Base-by-base conservation (phyloP, 2,797 vertebrate species). In the Sciurus carolinensis region DNA sequence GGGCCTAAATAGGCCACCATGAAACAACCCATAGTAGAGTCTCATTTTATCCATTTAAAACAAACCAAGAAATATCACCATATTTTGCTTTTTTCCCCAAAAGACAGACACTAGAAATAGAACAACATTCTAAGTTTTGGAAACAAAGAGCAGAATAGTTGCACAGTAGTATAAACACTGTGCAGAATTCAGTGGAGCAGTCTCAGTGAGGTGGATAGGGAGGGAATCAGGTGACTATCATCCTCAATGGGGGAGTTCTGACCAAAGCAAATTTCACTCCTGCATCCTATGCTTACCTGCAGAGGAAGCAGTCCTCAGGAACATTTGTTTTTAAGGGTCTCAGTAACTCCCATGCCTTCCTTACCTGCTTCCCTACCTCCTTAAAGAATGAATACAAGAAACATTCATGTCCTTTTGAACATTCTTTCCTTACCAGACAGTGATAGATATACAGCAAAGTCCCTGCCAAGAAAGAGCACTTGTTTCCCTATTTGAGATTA, bases 111-210 rank as follows among this genome's bases (percentile, higher is more conserved):
- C 13, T 90, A 18, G 57, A 62, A 86, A 79, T 66, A 85, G 2
- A 52, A 42, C 33, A 69, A 71, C 90, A 66, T 87, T 83, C 67
- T 95, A 57, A 64, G 33, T 91, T 95, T n/a, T 86, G 20, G 30
- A 87, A 69, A 18, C 3, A 81, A 84, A 64, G 73, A 86, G 26
- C 75, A 83, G 3, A 66, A 42, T 36, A 13, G 24, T 42, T 26
- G 47, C 36, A n/a, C 0, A 4, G 5, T n/a, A 73, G 42, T 10
- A 8, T 50, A 26, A 87, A 22, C 7, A 6, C 2, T 57, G 30
- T 62, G 47, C 0, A 64, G 57, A 54, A 9, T 59, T 87, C 33
- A 75, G 4, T 42, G 36, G 77, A 57, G 14, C 13, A 28, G 22
- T 30, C 69, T 67, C 24, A 77, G 22, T 26, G 64, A 42, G 22